Percentiles rank a stretch among this genome's conserved stretches.
phyloP scores from a whole-genome alignment of 1,140 invertebrate genomes.

The Bombus ignitus region DNA sequence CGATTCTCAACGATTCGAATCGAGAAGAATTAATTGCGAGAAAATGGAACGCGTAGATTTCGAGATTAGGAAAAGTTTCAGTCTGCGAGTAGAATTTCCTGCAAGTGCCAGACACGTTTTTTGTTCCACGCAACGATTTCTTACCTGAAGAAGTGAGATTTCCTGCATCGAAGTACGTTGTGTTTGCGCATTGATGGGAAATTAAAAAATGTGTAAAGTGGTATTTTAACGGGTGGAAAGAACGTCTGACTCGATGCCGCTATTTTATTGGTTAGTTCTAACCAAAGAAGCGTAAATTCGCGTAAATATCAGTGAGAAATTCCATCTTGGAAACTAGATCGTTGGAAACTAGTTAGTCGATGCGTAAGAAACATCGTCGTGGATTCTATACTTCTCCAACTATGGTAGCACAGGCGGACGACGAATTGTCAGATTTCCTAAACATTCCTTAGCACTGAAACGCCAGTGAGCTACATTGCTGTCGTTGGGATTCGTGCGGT shows the following conservation, averaged over 20 bases:
- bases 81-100: neutral
- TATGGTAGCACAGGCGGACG: neutral
- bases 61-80: neutral
- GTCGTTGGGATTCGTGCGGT: conserved; percentile 77
- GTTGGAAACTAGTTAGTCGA: too few relatives aligned
- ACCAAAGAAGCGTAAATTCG: neutral
- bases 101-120: neutral
- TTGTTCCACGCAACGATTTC: neutral
- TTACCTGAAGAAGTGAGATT: neutral
- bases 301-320: neutral
- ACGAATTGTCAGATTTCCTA: conserved; percentile 32
- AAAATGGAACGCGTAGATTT: neutral
- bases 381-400: neutral
- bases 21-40: neutral
- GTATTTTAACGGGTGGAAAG: neutral
- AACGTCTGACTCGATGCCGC: neutral
- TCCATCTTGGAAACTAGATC: too few relatives aligned
- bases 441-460: conserved; percentile 15
- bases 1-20: neutral
- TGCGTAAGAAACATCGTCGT: too few relatives aligned
- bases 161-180: neutral
- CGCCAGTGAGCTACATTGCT: conserved; percentile 14
- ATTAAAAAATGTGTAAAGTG: neutral
- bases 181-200: neutral
- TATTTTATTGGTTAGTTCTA: neutral